Evolutionary conservation across 2,888 invertebrate genomes (phyloP).

Genomic region (Cremastobaeus sp.): DNA sequence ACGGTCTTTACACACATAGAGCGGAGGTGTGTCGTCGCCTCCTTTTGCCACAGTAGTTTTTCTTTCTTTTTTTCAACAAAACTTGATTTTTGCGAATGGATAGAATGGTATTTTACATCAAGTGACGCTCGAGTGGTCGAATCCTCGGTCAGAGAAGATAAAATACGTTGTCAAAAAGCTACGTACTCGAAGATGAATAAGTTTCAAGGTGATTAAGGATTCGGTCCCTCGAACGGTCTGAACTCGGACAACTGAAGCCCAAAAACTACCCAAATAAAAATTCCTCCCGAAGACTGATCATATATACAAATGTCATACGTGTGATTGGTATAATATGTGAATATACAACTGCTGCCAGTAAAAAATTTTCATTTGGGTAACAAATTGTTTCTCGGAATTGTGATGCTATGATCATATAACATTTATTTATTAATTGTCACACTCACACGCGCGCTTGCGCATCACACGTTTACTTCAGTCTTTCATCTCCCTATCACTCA

Average conservation of each 20-base stretch:
- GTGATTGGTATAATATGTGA: background rate
- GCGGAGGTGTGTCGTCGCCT: slow-evolving; percentile 70
- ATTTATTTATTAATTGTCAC: slow-evolving; percentile 69
- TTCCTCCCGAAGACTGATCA: slow-evolving; percentile 15
- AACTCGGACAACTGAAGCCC: slow-evolving; percentile 51
- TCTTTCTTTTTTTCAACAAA: slow-evolving; percentile 64
- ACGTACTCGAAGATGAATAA: background rate
- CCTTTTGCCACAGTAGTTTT: slow-evolving; percentile 72
- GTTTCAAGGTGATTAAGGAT: slow-evolving; percentile 4
- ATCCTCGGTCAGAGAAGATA: slow-evolving; percentile 9
- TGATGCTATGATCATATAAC: slow-evolving; percentile 70
- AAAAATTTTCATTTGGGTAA: slow-evolving; percentile 54
- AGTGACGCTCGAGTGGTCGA: slow-evolving; percentile 20
- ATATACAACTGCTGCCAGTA: slow-evolving; percentile 2
- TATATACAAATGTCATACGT: slow-evolving; percentile 5
- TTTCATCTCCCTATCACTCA: slow-evolving; percentile 62
- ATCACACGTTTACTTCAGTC: slow-evolving; percentile 44
- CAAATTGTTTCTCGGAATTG: slow-evolving; percentile 68
- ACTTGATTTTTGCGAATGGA: slow-evolving; percentile 55
- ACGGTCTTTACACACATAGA: slow-evolving; percentile 78
- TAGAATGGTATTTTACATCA: slow-evolving; percentile 50
- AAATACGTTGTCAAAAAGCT: slow-evolving; percentile 15
- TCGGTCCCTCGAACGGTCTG: slow-evolving; percentile 13
- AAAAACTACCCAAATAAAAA: slow-evolving; percentile 34
- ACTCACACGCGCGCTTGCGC: slow-evolving; percentile 25